Conservation (phyloP, 2,113 vertebrate genomes). For the Larimichthys crocea region DNA sequence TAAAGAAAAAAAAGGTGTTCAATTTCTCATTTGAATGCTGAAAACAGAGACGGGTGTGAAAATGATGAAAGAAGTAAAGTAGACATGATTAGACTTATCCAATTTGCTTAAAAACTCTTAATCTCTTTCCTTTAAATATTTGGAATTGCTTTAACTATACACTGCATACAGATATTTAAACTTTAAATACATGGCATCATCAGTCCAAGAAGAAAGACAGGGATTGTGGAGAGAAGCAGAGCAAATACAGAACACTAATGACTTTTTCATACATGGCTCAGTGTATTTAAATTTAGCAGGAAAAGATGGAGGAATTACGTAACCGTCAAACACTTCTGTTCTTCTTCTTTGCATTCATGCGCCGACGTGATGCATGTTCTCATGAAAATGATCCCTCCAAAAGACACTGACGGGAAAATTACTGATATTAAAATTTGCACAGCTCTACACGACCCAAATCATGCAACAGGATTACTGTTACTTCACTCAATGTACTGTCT, state of each 20-base stretch:
- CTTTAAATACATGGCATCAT: constrained; percentile 13
- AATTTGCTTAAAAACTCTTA: neutral
- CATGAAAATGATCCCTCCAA: neutral
- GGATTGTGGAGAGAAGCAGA: neutral
- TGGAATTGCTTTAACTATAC: neutral
- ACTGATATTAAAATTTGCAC: neutral
- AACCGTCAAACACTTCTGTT: neutral
- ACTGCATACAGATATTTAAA: neutral
- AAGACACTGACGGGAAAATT: neutral
- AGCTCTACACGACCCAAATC: neutral
- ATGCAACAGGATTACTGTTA: neutral
- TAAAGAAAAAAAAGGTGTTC: neutral
- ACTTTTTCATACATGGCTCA: neutral
- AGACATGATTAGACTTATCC: neutral
- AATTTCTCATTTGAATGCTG: neutral
- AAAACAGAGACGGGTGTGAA: neutral
- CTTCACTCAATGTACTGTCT: neutral
- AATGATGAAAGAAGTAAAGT: neutral
- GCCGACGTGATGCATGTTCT: constrained; percentile 17
- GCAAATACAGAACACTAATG: neutral
- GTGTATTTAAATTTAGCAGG: constrained; percentile 1
- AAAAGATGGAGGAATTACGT: neutral
- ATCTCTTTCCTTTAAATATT: neutral
- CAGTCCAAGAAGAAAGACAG: neutral
- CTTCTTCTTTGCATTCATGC: neutral